Conservation (phyloP, 2,888 invertebrate genomes). For the Eurytoma californica region DNA sequence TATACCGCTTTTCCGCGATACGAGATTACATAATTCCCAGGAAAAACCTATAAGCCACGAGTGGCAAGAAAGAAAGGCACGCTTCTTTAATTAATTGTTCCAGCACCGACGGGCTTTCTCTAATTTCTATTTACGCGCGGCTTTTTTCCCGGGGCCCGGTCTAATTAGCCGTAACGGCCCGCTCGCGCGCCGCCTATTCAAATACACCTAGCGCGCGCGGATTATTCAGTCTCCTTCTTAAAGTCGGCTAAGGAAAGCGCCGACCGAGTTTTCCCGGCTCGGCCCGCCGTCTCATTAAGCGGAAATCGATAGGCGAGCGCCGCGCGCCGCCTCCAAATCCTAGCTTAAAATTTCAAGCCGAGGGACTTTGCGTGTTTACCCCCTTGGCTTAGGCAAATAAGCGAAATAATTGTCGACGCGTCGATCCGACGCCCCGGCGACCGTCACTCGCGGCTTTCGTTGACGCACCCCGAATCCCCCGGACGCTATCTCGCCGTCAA, state of each 20-base stretch:
- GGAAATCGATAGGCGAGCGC: slow-evolving; percentile 38
- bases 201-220: not conserved
- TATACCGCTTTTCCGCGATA: not conserved
- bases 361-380: slow-evolving; percentile 37
- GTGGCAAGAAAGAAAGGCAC: not conserved
- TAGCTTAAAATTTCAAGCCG: slow-evolving; percentile 35
- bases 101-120: slow-evolving; percentile 1
- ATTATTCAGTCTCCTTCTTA: slow-evolving; percentile 23
- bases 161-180: slow-evolving; percentile 29
- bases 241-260: slow-evolving; percentile 31
- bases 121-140: slow-evolving; percentile 31
- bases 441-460: slow-evolving; percentile 13
- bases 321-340: slow-evolving; percentile 9
- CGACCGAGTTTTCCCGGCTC: slow-evolving; percentile 19
- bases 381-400: slow-evolving; percentile 3
- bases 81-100: slow-evolving; percentile 35
- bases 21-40: not conserved
- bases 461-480: not conserved
- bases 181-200: not conserved
- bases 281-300: slow-evolving; percentile 40
- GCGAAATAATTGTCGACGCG: slow-evolving; percentile 44
- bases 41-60: too few species aligned
- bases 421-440: not conserved
- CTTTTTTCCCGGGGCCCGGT: slow-evolving; percentile 16
- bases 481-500: not conserved